Conservation (phyloP, 2,113 vertebrate genomes). For the Zapornia atra region DNA sequence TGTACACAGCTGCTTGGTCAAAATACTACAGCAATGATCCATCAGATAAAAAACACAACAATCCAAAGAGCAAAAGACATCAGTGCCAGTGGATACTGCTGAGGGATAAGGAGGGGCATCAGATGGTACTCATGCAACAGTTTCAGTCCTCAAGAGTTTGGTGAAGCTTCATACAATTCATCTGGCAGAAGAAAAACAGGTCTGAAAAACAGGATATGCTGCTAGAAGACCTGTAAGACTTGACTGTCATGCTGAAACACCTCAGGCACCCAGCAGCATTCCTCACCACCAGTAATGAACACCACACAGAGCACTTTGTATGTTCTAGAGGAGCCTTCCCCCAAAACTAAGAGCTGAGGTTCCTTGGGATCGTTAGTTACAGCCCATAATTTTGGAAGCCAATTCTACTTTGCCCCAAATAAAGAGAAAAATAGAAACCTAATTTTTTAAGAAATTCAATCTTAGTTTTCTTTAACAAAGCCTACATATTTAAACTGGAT, state of each 20-base stretch:
- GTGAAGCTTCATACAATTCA: background rate
- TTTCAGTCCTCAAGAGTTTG: background rate
- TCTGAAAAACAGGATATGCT: conserved; percentile 15
- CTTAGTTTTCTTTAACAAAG: background rate
- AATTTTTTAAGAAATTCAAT: background rate
- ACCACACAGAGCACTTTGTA: background rate
- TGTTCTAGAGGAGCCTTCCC: background rate
- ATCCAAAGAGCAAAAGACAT: background rate
- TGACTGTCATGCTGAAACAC: background rate
- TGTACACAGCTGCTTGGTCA: background rate
- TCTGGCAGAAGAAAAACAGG: background rate
- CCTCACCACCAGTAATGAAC: background rate
- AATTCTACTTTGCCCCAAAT: background rate
- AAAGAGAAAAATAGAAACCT: background rate
- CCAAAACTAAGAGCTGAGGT: background rate
- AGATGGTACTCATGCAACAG: background rate
- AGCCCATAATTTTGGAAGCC: background rate
- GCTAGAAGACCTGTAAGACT: background rate
- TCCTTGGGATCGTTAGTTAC: background rate
- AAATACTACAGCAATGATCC: background rate
- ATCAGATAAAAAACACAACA: background rate
- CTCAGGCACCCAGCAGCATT: background rate
- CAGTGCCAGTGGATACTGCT: background rate
- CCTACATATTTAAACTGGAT: background rate
- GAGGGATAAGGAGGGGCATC: background rate